Evolutionary conservation across 2,113 vertebrate genomes (phyloP).

Genomic region (Perccottus glenii): DNA sequence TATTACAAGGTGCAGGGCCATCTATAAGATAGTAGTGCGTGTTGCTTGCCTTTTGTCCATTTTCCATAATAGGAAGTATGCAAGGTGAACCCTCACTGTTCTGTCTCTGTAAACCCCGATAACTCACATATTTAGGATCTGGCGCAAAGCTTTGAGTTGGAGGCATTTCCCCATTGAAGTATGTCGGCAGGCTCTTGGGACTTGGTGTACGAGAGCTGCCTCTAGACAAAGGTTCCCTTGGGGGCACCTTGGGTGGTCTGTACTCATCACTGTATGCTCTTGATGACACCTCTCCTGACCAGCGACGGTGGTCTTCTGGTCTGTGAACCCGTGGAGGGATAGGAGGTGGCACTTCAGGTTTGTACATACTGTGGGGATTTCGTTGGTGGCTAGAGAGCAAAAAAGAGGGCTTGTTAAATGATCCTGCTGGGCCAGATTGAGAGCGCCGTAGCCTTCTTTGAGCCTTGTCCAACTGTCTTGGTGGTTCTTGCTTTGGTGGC

Average conservation of each 20-base stretch:
- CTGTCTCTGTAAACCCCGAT: slow-evolving; percentile 89
- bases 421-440: slow-evolving; percentile 92
- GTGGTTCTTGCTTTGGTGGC: slow-evolving; percentile 10
- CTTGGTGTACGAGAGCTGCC: slow-evolving; percentile 89
- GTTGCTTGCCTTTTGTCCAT: slow-evolving; percentile 88
- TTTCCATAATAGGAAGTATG: slow-evolving; percentile 94
- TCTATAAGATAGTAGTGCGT: slow-evolving; percentile 93
- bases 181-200: slow-evolving; percentile 92
- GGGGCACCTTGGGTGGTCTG: slow-evolving; percentile 92
- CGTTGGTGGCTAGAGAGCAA: slow-evolving; percentile 75
- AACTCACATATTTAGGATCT: slow-evolving; percentile 90
- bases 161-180: slow-evolving; percentile 95
- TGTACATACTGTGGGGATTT: slow-evolving; percentile 80
- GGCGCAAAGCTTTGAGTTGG: slow-evolving; percentile 97
- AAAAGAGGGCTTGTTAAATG: slow-evolving; percentile 86
- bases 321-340: slow-evolving; percentile 89
- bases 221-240: slow-evolving; percentile 86
- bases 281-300: slow-evolving; percentile 94
- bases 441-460: slow-evolving; percentile 88
- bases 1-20: slow-evolving; percentile 27
- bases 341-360: slow-evolving; percentile 91
- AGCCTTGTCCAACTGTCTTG: slow-evolving; percentile 76
- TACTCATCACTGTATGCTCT: slow-evolving; percentile 91
- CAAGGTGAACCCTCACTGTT: slow-evolving; percentile 92
- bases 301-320: slow-evolving; percentile 86